Conservation (phyloP, 2,797 vertebrate species). For the Paedocypris micromegethes region DNA sequence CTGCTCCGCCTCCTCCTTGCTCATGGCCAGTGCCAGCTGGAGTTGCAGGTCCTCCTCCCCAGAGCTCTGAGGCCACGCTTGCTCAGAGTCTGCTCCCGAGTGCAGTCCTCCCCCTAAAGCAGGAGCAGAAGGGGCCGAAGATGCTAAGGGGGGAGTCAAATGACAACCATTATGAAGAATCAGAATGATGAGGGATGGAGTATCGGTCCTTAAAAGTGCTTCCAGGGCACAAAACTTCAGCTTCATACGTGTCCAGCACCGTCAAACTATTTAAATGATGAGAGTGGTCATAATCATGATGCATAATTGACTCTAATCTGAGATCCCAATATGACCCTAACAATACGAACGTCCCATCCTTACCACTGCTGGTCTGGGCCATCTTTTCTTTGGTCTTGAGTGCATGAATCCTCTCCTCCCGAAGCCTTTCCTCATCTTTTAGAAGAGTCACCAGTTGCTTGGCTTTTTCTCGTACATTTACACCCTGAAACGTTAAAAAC, state of each 20-base stretch:
- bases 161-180: slow-evolving; percentile 45
- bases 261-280: slow-evolving; percentile 7
- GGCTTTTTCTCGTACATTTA: slow-evolving; percentile 90
- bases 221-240: slow-evolving; percentile 6
- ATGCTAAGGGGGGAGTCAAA: slow-evolving; percentile 59
- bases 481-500: slow-evolving; percentile 60
- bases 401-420: slow-evolving; percentile 85
- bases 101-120: slow-evolving; percentile 61
- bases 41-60: slow-evolving; percentile 89
- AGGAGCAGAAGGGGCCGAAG: slow-evolving; percentile 73
- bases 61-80: slow-evolving; percentile 88
- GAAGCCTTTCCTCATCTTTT: slow-evolving; percentile 85
- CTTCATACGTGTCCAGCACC: slow-evolving; percentile 12
- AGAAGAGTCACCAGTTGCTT: slow-evolving; percentile 88
- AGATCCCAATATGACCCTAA: slow-evolving; percentile 4
- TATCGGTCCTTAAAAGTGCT: slow-evolving; percentile 32
- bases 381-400: slow-evolving; percentile 97
- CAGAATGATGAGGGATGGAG: slow-evolving; percentile 20
- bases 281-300: slow-evolving; percentile 5
- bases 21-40: slow-evolving; percentile 88
- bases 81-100: slow-evolving; percentile 75
- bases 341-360: slow-evolving; percentile 41
- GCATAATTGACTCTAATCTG: slow-evolving; percentile 1
- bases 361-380: slow-evolving; percentile 87
- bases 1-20: slow-evolving; percentile 92